Evolutionary conservation across 2,113 vertebrate genomes (phyloP), one percentile per base, ranked within the genome.

Genomic region (Oryzias javanicus): DNA sequence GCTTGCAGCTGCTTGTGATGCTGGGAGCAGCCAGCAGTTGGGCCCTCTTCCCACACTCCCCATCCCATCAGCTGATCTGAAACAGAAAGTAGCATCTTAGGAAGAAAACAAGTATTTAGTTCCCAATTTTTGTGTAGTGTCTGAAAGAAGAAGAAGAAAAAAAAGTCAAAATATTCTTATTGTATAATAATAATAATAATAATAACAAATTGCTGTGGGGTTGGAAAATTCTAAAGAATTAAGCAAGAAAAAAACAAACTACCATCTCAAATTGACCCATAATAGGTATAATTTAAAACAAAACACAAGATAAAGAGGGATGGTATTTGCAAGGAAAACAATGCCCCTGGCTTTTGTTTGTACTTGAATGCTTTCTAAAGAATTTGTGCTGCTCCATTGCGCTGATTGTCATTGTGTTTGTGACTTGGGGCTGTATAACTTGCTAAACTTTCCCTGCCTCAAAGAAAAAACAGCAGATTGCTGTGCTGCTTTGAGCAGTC

Each of bases 1-100:
- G 4, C 54, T 80, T 72, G 29, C 48, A 27, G 25, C 25, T 45
- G 55, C 48, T 19, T 47, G 29, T 49, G 55, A 65, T 60, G 69
- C 55, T 64, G 61, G 55, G 20, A 14, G 61, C 64, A 76, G 64
- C 48, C 79, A 57, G 74, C 42, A 22, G 79, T 72, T 42, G 27
- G 67, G 70, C 42, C 70, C 42, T 67, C 70, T 78, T 67, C 61
- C 64, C 55, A 24, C 68, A 46, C 24, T 35, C 29, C 54, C 69
- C 64, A 76, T 72, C 70, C 61, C 42, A 47, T 51, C 67, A 54
- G 24, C 63, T 49, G 72, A 60, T n/a, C 27, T 47, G 46, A 74
- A 52, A 53, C 0, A 24, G 25, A 18, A 47, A 25, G 16, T 35
- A 44, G 1, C 27, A 41, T 49, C 14, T 19, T 42, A 48, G 22